phyloP scores from a whole-genome alignment of 2,113 vertebrate genomes.

The Xyliphius kryptos region DNA sequence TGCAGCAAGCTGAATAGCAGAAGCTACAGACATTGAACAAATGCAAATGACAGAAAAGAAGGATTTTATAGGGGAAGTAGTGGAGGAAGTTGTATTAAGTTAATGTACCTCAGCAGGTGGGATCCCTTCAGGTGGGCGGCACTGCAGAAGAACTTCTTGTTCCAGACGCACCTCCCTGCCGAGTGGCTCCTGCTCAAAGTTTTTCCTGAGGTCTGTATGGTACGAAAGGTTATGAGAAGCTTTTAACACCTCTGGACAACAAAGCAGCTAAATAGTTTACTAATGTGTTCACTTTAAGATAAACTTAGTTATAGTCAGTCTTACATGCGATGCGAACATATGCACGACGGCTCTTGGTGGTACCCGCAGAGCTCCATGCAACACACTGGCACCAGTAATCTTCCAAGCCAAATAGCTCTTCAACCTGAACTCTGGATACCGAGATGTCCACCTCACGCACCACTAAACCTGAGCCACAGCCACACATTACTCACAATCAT shows the following conservation, averaged over 20 bases:
- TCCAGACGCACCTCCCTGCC: constrained; percentile 89
- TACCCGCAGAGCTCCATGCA: constrained; percentile 71
- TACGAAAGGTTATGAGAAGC: too few relatives aligned
- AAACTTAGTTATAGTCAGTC: background rate
- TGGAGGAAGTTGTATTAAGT: constrained; percentile 14
- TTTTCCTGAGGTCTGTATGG: constrained; percentile 90
- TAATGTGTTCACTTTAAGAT: background rate
- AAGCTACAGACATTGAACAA: background rate
- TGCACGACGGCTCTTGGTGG: constrained; percentile 80
- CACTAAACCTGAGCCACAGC: constrained; percentile 70
- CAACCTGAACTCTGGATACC: constrained; percentile 91
- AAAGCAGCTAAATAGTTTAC: too few relatives aligned
- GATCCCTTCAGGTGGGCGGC: constrained; percentile 89
- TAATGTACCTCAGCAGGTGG: constrained; percentile 82
- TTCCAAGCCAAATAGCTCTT: constrained; percentile 91
- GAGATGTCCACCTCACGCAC: constrained; percentile 92
- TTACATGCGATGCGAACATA: constrained; percentile 85
- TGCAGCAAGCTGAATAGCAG: background rate
- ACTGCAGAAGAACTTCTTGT: constrained; percentile 92
- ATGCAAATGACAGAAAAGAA: constrained; percentile 3
- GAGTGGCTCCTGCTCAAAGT: constrained; percentile 95
- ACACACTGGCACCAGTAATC: constrained; percentile 99
- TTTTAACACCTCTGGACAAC: too few relatives aligned
- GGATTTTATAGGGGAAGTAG: too few relatives aligned
- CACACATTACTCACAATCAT: too few relatives aligned